Percentiles rank a stretch among this genome's conserved stretches.
phyloP scores from a whole-genome alignment of 1,140 invertebrate genomes.

The Teleogryllus occipitalis region DNA sequence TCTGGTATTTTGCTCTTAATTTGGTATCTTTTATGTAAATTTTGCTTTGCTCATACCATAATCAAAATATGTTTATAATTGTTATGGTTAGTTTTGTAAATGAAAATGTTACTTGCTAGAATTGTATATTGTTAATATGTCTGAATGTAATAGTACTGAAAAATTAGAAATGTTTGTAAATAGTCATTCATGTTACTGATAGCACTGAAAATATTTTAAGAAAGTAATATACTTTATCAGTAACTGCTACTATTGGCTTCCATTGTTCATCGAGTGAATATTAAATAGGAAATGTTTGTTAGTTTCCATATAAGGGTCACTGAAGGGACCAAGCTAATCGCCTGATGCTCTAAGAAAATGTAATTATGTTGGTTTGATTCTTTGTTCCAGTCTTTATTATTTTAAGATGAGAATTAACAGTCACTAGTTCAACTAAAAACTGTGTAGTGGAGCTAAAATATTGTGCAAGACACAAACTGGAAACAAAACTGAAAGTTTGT shows the following conservation, averaged over 20 bases:
- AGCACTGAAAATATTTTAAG: constrained; percentile 1
- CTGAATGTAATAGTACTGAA: background rate
- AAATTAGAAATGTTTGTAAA: background rate
- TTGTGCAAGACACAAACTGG: no score
- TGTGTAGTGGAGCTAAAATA: no score
- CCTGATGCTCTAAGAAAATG: no score
- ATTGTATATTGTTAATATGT: background rate
- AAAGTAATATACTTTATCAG: background rate
- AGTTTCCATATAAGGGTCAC: background rate
- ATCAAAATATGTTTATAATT: background rate
- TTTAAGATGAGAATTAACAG: background rate
- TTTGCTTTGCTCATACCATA: background rate
- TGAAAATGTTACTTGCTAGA: background rate
- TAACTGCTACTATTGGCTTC: background rate
- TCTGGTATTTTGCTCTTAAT: no score
- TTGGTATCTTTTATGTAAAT: background rate
- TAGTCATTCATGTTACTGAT: background rate
- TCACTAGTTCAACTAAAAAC: no score
- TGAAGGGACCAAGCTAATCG: no score
- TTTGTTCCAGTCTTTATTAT: background rate
- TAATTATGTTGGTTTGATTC: background rate
- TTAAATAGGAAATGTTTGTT: background rate
- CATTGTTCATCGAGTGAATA: background rate
- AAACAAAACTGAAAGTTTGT: no score
- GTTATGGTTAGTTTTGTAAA: background rate